Evolutionary conservation across 2,113 vertebrate species (phyloP).

Genomic region (Scomber scombrus): DNA sequence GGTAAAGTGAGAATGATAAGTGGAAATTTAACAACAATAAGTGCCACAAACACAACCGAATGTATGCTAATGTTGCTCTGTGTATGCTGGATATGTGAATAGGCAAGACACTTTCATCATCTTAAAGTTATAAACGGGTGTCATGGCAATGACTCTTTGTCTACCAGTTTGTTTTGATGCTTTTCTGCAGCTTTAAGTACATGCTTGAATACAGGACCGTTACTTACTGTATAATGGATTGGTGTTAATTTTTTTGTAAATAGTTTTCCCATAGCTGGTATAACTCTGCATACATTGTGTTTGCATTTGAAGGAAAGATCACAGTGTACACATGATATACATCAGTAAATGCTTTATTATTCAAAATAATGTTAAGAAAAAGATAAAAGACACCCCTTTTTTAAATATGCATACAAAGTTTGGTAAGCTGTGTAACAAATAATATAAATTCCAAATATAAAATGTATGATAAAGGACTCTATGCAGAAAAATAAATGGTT

Average conservation of each 20-base stretch:
- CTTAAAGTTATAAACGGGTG: too few species aligned
- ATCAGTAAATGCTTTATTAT: slow-evolving; percentile 69
- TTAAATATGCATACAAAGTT: slow-evolving; percentile 71
- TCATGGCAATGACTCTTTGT: too few species aligned
- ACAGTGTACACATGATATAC: background rate
- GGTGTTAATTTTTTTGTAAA: too few species aligned
- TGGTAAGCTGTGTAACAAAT: slow-evolving; percentile 77
- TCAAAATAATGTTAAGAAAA: slow-evolving; percentile 64
- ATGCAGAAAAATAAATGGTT: slow-evolving; percentile 28
- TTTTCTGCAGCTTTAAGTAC: slow-evolving; percentile 3
- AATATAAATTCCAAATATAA: slow-evolving; percentile 41
- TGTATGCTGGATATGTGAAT: too few species aligned
- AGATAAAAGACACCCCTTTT: slow-evolving; percentile 19
- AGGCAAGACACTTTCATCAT: too few species aligned
- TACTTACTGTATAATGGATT: too few species aligned
- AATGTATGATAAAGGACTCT: slow-evolving; percentile 16
- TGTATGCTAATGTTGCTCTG: background rate
- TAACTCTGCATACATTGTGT: background rate
- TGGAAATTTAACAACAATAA: too few species aligned
- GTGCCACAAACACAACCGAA: background rate
- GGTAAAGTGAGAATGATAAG: background rate
- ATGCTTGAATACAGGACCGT: too few species aligned
- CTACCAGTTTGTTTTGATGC: background rate
- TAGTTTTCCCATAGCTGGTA: background rate
- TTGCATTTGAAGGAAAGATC: slow-evolving; percentile 5